Percentiles rank a stretch among this genome's conserved stretches.
phyloP scores from a whole-genome alignment of 53 echinoderm and acorn worm genomes.

The Mesocentrotus franciscanus region DNA sequence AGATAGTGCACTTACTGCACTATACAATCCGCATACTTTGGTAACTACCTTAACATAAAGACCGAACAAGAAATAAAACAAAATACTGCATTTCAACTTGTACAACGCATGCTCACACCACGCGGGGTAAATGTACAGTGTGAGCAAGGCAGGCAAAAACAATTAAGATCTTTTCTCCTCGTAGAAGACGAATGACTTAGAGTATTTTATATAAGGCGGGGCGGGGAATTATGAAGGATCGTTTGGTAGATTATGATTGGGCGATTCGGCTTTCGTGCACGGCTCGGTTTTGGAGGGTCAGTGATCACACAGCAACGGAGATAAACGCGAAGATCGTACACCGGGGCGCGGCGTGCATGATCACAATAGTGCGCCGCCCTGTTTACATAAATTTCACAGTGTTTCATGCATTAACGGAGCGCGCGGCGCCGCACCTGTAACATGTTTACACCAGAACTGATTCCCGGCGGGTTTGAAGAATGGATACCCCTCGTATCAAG shows the following conservation, averaged over 20 bases:
- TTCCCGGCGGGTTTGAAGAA: conserved; percentile 42
- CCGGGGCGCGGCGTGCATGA: not conserved
- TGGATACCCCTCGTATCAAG: conserved; percentile 53
- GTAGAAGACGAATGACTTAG: not conserved
- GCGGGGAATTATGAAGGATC: conserved; percentile 31
- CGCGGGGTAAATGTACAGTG: conserved; percentile 9
- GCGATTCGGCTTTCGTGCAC: conserved; percentile 8
- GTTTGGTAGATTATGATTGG: conserved; percentile 33
- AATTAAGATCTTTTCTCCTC: not conserved
- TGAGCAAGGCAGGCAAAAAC: conserved; percentile 16
- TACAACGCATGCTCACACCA: conserved; percentile 7
- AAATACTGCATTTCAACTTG: not conserved
- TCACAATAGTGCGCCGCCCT: not conserved
- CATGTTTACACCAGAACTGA: conserved; percentile 53
- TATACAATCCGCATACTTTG: not conserved
- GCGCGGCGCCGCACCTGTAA: conserved; percentile 26
- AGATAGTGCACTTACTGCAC: not conserved
- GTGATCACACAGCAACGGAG: not conserved
- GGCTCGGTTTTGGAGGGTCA: not conserved
- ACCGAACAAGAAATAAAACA: conserved; percentile 7
- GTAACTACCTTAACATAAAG: not conserved
- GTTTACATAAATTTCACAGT: not conserved
- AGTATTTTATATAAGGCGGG: conserved; percentile 16
- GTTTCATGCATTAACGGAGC: conserved; percentile 7
- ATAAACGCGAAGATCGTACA: conserved; percentile 15